These are phyloP conservation scores for Nesidiocoris tenuis DNA, from an alignment of 2,888 invertebrate species.

Conservation along the genomic window DNA sequence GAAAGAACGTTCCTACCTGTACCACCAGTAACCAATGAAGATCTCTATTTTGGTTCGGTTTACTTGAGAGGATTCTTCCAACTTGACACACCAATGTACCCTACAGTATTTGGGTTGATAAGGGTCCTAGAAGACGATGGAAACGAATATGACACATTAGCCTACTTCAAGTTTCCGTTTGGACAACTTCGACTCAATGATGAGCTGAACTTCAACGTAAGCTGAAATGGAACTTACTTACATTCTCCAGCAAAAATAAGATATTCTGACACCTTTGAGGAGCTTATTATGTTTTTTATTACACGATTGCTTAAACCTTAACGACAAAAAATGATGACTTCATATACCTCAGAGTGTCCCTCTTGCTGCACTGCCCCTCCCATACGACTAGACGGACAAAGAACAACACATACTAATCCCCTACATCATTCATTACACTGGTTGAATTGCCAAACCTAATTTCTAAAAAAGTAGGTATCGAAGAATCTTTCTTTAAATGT, in stretches of 20 bases:
- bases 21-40: slow-evolving; percentile 32
- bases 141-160: slow-evolving; percentile 42
- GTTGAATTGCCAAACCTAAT: too few relatives aligned
- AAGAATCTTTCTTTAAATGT: too few relatives aligned
- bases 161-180: slow-evolving; percentile 47
- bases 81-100: slow-evolving; percentile 61
- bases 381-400: too few relatives aligned
- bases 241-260: neutral
- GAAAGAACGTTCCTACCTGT: neutral
- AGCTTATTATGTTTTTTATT: too few relatives aligned
- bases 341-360: too few relatives aligned
- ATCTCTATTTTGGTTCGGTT: slow-evolving; percentile 54
- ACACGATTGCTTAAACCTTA: too few relatives aligned
- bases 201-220: slow-evolving; percentile 60
- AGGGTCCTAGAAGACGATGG: slow-evolving; percentile 53
- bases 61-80: slow-evolving; percentile 61
- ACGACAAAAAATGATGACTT: too few relatives aligned
- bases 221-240: slow-evolving; percentile 4
- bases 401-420: too few relatives aligned
- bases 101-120: slow-evolving; percentile 60
- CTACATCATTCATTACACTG: too few relatives aligned
- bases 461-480: too few relatives aligned
- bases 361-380: too few relatives aligned
- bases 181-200: slow-evolving; percentile 62
- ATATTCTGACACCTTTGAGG: too few relatives aligned